Conservation (phyloP, 2,888 invertebrate genomes). For the Andrena bucephala region DNA sequence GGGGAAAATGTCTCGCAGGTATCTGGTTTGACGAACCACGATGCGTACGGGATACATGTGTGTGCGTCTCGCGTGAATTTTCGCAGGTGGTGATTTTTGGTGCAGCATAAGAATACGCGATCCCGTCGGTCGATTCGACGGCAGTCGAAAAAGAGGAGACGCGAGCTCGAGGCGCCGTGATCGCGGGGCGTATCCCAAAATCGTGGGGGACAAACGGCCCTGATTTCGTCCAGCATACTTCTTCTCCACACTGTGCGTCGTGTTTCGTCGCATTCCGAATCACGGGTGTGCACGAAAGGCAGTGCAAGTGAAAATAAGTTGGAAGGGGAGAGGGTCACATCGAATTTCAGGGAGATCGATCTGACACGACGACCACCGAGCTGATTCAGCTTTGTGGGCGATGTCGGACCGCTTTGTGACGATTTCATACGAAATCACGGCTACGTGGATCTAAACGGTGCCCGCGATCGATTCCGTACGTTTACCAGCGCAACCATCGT, state of each 20-base stretch:
- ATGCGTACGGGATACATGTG: slow-evolving; percentile 63
- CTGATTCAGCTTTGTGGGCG: slow-evolving; percentile 43
- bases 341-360: slow-evolving; percentile 40
- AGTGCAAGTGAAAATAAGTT: slow-evolving; percentile 37
- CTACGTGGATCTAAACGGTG: slow-evolving; percentile 3
- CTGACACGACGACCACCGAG: slow-evolving; percentile 59
- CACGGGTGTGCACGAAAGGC: slow-evolving; percentile 39
- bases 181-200: slow-evolving; percentile 78
- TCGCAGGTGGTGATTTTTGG: slow-evolving; percentile 78
- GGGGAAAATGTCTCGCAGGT: slow-evolving; percentile 69
- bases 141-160: slow-evolving; percentile 51
- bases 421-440: slow-evolving; percentile 13
- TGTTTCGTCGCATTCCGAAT: slow-evolving; percentile 61
- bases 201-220: slow-evolving; percentile 56
- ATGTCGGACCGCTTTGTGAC: slow-evolving; percentile 50
- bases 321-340: slow-evolving; percentile 34
- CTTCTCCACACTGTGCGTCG: slow-evolving; percentile 48
- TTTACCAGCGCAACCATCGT: slow-evolving; percentile 1
- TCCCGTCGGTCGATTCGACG: slow-evolving; percentile 54
- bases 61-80: slow-evolving; percentile 74
- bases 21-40: slow-evolving; percentile 73
- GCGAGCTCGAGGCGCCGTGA: slow-evolving; percentile 61
- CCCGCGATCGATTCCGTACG: not conserved
- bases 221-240: slow-evolving; percentile 44
- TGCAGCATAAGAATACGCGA: slow-evolving; percentile 52